These are phyloP conservation scores for Sarcophaga subvicina DNA, from an alignment of 2,888 invertebrate species.

Conservation along the genomic window DNA sequence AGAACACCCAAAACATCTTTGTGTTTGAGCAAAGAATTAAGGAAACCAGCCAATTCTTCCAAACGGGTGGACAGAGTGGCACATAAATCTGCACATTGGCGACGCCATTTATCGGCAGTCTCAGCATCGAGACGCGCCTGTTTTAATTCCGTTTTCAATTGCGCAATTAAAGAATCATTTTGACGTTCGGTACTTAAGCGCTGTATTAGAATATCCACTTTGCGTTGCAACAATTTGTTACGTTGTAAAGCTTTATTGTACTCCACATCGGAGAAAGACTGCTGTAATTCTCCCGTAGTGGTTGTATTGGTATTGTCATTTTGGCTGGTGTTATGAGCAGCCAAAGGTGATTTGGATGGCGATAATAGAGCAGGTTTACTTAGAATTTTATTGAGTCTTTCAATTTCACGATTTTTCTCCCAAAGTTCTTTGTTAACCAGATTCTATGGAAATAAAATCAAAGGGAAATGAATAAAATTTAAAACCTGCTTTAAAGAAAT, in stretches of 20 bases:
- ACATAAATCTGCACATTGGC: slow-evolving; percentile 80
- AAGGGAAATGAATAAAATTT: background rate
- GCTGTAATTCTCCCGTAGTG: slow-evolving; percentile 73
- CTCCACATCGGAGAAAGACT: slow-evolving; percentile 78
- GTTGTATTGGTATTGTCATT: background rate
- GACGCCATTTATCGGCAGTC: slow-evolving; percentile 78
- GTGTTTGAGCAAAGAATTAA: slow-evolving; percentile 84
- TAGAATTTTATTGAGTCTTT: slow-evolving; percentile 81
- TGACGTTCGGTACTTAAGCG: slow-evolving; percentile 74
- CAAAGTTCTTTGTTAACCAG: slow-evolving; percentile 84
- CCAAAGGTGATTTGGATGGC: slow-evolving; percentile 34
- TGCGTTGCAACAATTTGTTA: slow-evolving; percentile 79
- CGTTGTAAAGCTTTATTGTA: slow-evolving; percentile 77
- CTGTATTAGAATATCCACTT: slow-evolving; percentile 78
- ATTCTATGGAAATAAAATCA: slow-evolving; percentile 74
- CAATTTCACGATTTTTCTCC: slow-evolving; percentile 84
- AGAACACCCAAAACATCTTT: slow-evolving; percentile 83
- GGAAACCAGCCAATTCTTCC: slow-evolving; percentile 85
- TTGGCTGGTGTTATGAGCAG: slow-evolving; percentile 37
- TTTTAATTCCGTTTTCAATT: slow-evolving; percentile 75
- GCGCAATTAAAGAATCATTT: slow-evolving; percentile 71
- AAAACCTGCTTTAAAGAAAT: too few relatives aligned
- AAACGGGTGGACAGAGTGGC: slow-evolving; percentile 83
- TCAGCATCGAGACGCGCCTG: slow-evolving; percentile 76
- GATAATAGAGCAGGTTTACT: slow-evolving; percentile 62